Base-by-base conservation (phyloP, 2,888 invertebrate species). In the Tillus elongatus region DNA sequence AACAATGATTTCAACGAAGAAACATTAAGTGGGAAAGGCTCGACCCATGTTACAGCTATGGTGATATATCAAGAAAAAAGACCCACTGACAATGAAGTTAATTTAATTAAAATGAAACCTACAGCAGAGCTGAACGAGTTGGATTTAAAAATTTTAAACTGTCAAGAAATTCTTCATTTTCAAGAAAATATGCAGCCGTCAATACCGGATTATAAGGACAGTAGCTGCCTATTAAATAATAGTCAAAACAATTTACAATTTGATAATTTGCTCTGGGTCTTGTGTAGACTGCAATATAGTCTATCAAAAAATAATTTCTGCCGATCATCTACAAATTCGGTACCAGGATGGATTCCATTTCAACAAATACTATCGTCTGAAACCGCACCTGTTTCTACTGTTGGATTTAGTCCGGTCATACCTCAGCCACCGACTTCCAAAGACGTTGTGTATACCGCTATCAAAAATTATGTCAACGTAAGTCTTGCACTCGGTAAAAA, bases 341-440 rank as follows among this genome's bases (percentile, higher is more conserved):
- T 50, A 42, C 47, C 40, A 35, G 40, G 37, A 35, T 43, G 40
- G 38, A 44, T 39, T 36, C 30, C 50, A n/a, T n/a, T n/a, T n/a
- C n/a, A 47, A 47, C 47, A 50, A 44, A 27, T 51, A 42, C 42
- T 49, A 43, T 46, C 47, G 28, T 41, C 37, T 39, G 45, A 45
- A 30, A 47, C 9, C 15, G 41, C 36, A 33, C 41, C 44, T 40
- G 29, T 43, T 19, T 49, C 47, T 40, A 46, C 36, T 13, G 33
- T 49, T 49, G 44, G 42, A 47, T 49, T 49, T 46, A 41, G 41
- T n/a, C n/a, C n/a, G n/a, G n/a, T n/a, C n/a, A n/a, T n/a, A n/a
- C n/a, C n/a, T n/a, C n/a, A n/a, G n/a, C n/a, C n/a, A n/a, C 47
- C 46, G 30, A 46, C 47, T 42, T 49, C 46, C 29, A 42, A 39